Evolutionary conservation across 1,140 invertebrate species (phyloP), one percentile per base, ranked within the genome.

Genomic region (Uloborus diversus): DNA sequence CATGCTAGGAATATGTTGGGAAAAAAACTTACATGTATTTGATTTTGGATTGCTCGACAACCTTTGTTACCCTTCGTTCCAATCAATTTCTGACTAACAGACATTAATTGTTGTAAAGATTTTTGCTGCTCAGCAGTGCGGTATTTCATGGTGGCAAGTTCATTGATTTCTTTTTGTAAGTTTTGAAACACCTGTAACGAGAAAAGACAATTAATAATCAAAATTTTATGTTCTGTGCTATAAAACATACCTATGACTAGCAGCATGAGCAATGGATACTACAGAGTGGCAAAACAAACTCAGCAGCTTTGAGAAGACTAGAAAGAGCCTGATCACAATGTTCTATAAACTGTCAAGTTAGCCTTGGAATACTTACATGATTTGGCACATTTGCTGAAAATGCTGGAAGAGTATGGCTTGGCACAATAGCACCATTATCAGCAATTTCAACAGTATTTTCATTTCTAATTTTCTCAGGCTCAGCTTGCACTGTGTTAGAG

Each of bases 331-430:
- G n/a, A n/a, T n/a, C n/a, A n/a, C n/a, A n/a, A n/a, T n/a, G n/a
- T n/a, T n/a, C n/a, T n/a, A n/a, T n/a, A n/a, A n/a, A n/a, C n/a
- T n/a, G n/a, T n/a, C n/a, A n/a, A n/a, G n/a, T n/a, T n/a, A n/a
- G n/a, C n/a, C n/a, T n/a, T n/a, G n/a, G 0, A 11, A 14, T n/a
- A 66, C 61, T 57, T 51, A 66, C 61, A 37, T 66, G 25, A 61
- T 79, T 79, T 79, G 76, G 76, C 76, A 79, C 76, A 79, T 57
- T 61, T 25, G 64, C 32, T 42, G 61, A 59, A 47, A 32, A 25
- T 30, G 64, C 25, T 47, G 64, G 23, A 61, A 51, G 65, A 61
- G 59, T 79, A 69, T 69, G 76, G 56, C 56, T 69, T 33, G 64
- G 65, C 56, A 69, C 76, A 28, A 35, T 30, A 66, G 69, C 56